phyloP scores from a whole-genome alignment of 2,888 invertebrate genomes.

The Dinocampus coccinellae region DNA sequence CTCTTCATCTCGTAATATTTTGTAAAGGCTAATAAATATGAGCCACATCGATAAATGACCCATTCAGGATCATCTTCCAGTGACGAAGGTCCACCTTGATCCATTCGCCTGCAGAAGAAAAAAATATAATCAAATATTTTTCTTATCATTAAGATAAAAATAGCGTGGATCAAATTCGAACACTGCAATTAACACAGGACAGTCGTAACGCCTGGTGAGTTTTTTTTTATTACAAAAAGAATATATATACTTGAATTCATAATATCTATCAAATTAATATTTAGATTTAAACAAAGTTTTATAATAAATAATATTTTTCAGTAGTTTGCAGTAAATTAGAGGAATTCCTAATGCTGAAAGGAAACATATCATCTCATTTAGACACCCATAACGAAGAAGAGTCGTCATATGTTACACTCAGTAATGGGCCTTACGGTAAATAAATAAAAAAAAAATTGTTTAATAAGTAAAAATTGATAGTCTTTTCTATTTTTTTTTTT shows the following conservation, averaged over 20 bases:
- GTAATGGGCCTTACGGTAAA: conserved; percentile 65
- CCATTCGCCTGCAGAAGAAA: not conserved
- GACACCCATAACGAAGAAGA: conserved; percentile 66
- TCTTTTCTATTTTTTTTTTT: conserved; percentile 37
- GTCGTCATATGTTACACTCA: conserved; percentile 65
- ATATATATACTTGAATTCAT: not conserved
- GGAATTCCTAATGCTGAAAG: conserved; percentile 68
- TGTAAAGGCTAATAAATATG: not conserved
- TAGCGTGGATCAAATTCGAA: not conserved
- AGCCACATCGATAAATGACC: conserved; percentile 11
- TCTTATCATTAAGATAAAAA: conserved; percentile 20
- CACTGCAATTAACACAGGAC: not conserved
- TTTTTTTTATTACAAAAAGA: not conserved
- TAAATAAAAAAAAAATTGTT: not conserved
- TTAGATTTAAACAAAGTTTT: not conserved
- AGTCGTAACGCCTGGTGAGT: conserved; percentile 24
- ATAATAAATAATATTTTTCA: conserved; percentile 36
- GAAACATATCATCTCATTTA: conserved; percentile 64
- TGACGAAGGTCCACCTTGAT: conserved; percentile 25
- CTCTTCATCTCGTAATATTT: not conserved
- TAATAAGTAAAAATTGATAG: conserved; percentile 21
- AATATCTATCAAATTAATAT: not conserved
- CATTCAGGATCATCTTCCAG: conserved; percentile 28
- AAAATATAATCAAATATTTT: not conserved
- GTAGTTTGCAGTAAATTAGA: conserved; percentile 60